phyloP scores from a whole-genome alignment of 2,113 vertebrate genomes.

The Epinephelus cyanopodus region DNA sequence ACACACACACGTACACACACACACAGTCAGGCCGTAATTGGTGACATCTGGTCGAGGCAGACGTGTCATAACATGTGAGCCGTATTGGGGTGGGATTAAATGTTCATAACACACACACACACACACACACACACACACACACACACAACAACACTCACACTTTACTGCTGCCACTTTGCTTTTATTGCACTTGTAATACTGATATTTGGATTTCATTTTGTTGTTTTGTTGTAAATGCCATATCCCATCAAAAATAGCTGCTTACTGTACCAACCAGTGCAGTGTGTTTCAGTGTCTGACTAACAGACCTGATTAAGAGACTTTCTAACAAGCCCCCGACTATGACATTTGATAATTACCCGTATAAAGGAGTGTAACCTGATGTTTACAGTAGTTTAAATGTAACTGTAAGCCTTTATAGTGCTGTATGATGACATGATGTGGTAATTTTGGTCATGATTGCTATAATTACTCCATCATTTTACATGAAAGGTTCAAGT shows the following conservation, averaged over 20 bases:
- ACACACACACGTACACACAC: constrained; percentile 8
- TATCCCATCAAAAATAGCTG: neutral
- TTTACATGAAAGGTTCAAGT: neutral
- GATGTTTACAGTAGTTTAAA: neutral
- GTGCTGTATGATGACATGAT: neutral
- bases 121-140: constrained; percentile 13
- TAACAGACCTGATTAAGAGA: neutral
- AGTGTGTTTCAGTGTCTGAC: neutral
- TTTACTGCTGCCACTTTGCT: neutral
- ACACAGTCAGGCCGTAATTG: constrained; percentile 56
- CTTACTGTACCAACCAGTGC: neutral
- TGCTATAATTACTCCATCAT: neutral
- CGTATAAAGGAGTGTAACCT: neutral
- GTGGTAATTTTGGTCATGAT: neutral
- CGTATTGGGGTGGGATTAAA: constrained; percentile 32
- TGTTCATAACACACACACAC: constrained; percentile 23
- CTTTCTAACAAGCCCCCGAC: neutral
- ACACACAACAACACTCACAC: neutral
- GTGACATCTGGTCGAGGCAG: constrained; percentile 67
- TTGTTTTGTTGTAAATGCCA: neutral
- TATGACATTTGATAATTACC: neutral
- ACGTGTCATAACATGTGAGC: constrained; percentile 41
- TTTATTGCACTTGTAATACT: neutral
- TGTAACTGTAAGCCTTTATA: neutral
- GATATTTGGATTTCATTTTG: neutral